These are phyloP conservation scores for Psylliodes chrysocephalus DNA, from an alignment of 2,888 invertebrate genomes.

Conservation along the genomic window DNA sequence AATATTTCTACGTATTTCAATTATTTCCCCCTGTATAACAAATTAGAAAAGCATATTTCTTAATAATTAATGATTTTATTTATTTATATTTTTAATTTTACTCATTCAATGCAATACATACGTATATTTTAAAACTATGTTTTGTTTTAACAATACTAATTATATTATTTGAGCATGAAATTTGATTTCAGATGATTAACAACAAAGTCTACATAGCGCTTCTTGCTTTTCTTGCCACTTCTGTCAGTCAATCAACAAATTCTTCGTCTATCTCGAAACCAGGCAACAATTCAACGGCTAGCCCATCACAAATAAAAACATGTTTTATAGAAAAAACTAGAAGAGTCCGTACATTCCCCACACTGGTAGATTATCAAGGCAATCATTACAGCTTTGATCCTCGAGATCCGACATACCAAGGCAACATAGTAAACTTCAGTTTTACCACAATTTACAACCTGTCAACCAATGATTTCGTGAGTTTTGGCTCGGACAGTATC, in stretches of 20 bases:
- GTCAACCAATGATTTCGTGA: constrained; percentile 51
- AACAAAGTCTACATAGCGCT: background rate
- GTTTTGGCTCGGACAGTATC: constrained; percentile 51
- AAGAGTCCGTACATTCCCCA: constrained; percentile 47
- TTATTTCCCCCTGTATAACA: too few relatives aligned
- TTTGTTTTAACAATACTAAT: too few relatives aligned
- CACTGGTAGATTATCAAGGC: constrained; percentile 50
- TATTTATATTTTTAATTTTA: too few relatives aligned
- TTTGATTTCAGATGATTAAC: constrained; percentile 22
- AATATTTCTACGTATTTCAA: too few relatives aligned
- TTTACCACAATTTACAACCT: constrained; percentile 40
- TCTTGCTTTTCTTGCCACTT: background rate
- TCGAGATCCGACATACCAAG: constrained; percentile 37
- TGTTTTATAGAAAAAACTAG: constrained; percentile 20
- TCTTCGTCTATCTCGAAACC: background rate
- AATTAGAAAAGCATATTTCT: too few relatives aligned
- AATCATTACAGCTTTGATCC: constrained; percentile 50
- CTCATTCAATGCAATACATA: too few relatives aligned
- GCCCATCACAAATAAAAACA: background rate
- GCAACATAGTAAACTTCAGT: constrained; percentile 51
- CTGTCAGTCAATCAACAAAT: background rate
- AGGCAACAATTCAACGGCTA: background rate
- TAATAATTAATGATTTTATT: too few relatives aligned
- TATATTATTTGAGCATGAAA: too few relatives aligned
- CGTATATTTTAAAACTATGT: too few relatives aligned